Evolutionary conservation across 2,888 invertebrate species (phyloP).

Genomic region (Oscheius sp.): DNA sequence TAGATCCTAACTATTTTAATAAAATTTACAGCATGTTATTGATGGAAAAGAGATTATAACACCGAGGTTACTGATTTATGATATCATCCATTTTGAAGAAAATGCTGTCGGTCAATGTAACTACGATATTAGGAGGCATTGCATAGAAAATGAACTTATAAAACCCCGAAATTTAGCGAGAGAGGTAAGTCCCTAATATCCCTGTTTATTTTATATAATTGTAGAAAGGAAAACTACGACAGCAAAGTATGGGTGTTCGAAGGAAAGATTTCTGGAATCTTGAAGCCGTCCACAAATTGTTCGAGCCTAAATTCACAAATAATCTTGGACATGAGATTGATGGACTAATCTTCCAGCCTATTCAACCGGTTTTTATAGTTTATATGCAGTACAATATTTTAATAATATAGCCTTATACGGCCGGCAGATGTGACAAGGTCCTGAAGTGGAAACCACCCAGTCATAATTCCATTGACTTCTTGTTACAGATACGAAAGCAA

Average conservation of each 20-base stretch:
- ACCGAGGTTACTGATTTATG: constrained; percentile 93
- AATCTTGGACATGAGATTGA: constrained; percentile 93
- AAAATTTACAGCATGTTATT: constrained; percentile 61
- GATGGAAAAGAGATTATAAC: constrained; percentile 75
- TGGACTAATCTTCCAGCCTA: constrained; percentile 96
- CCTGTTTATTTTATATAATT: constrained; percentile 50
- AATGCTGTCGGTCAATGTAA: constrained; percentile 83
- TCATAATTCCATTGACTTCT: constrained; percentile 95
- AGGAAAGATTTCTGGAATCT: constrained; percentile 81
- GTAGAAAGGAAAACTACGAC: constrained; percentile 40
- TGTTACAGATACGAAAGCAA: constrained; percentile 82
- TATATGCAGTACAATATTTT: neutral
- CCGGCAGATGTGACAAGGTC: constrained; percentile 86
- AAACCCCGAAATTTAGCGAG: constrained; percentile 82
- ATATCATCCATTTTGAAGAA: constrained; percentile 87
- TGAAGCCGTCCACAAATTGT: constrained; percentile 55
- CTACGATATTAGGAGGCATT: constrained; percentile 84
- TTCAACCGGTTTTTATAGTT: constrained; percentile 79
- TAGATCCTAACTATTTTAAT: constrained; percentile 74
- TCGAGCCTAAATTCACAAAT: constrained; percentile 84
- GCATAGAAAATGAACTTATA: constrained; percentile 80
- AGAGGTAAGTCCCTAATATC: constrained; percentile 83
- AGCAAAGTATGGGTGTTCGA: constrained; percentile 78
- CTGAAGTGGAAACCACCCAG: constrained; percentile 97
- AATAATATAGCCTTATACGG: constrained; percentile 81